Conservation (phyloP, 2,797 vertebrate species). For the Sphenopsis melanotis region DNA sequence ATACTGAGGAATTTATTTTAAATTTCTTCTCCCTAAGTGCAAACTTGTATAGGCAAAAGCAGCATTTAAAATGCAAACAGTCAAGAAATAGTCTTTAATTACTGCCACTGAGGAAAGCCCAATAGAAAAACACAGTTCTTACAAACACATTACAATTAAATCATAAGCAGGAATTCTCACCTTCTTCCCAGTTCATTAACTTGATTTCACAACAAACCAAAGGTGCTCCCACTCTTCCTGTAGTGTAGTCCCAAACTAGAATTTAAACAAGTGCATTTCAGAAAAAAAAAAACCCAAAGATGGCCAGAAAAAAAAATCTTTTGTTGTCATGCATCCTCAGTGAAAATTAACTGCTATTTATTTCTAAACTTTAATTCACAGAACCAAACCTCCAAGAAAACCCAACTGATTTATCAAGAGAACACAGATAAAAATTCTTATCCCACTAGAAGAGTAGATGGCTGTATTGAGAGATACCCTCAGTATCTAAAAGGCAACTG, state of each 20-base stretch:
- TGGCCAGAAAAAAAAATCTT: background rate
- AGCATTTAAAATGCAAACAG: background rate
- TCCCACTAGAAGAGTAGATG: background rate
- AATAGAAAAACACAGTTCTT: background rate
- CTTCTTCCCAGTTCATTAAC: conserved; percentile 93
- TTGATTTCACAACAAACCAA: conserved; percentile 94
- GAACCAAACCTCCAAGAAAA: background rate
- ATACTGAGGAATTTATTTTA: background rate
- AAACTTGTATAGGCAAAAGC: background rate
- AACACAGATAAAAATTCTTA: background rate
- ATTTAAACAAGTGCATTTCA: conserved; percentile 14
- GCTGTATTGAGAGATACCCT: background rate
- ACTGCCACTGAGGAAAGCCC: background rate
- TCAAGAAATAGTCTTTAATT: background rate
- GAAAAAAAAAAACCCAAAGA: background rate
- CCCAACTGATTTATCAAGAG: background rate
- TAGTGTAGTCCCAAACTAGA: conserved; percentile 94
- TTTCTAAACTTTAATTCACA: background rate
- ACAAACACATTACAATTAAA: background rate
- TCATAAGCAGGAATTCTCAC: conserved; percentile 69
- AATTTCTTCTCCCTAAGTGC: background rate
- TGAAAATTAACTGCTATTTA: background rate
- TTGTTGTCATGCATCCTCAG: background rate
- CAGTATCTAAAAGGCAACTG: background rate
- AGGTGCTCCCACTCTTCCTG: conserved; percentile 93